Evolutionary conservation across 2,888 invertebrate species (phyloP).

Genomic region (Limnephilus rhombicus): DNA sequence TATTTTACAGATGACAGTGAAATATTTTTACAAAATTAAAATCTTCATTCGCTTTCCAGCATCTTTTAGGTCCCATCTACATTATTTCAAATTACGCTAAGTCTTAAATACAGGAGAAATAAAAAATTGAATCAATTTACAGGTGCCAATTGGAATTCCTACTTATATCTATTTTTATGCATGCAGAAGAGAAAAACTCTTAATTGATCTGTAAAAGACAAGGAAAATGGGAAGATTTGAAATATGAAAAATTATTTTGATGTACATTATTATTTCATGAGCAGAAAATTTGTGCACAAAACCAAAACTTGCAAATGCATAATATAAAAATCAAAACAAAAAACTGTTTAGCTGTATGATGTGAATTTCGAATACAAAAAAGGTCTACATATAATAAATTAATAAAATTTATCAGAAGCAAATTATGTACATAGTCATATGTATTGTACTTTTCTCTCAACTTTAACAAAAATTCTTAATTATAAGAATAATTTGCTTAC

Average conservation of each 20-base stretch:
- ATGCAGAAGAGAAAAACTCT: neutral
- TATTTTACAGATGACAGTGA: neutral
- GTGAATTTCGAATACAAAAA: no score
- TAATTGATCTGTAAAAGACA: neutral
- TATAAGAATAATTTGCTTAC: neutral
- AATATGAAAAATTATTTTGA: neutral
- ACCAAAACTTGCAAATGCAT: neutral
- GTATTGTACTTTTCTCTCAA: neutral
- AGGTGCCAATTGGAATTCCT: neutral
- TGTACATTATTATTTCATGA: neutral
- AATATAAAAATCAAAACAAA: neutral
- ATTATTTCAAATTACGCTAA: neutral
- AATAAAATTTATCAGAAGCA: neutral
- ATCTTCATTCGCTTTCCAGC: neutral
- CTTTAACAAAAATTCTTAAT: neutral
- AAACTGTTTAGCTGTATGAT: neutral
- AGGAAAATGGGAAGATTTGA: neutral
- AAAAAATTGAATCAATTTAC: neutral
- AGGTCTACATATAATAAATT: no score
- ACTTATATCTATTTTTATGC: neutral
- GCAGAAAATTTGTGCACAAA: neutral
- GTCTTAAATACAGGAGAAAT: neutral
- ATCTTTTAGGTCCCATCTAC: neutral
- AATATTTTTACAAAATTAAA: neutral
- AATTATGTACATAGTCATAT: neutral